These are phyloP conservation scores for Neolamprologus caudopunctatus DNA, from an alignment of 2,113 vertebrate genomes.

Conservation along the genomic window DNA sequence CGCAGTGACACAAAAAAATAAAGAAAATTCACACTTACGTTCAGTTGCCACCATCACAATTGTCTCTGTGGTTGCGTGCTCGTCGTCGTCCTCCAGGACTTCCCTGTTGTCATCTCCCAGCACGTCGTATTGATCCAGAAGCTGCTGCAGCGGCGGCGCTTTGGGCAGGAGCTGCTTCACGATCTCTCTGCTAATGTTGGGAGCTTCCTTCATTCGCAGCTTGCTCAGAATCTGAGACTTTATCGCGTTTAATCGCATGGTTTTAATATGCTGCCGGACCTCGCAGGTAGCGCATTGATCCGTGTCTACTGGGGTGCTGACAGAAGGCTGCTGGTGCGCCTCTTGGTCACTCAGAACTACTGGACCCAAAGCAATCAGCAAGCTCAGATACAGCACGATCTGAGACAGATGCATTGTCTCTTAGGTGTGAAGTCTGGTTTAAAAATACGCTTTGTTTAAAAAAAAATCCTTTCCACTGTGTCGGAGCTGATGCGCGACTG, in stretches of 20 bases:
- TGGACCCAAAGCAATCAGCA: conserved; percentile 78
- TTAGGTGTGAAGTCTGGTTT: background rate
- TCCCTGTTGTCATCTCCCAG: conserved; percentile 90
- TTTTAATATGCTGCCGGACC: conserved; percentile 91
- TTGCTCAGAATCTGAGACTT: conserved; percentile 98
- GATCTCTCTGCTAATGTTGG: conserved; percentile 94
- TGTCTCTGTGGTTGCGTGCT: conserved; percentile 90
- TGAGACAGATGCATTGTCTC: conserved; percentile 82
- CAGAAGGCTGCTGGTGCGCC: conserved; percentile 71
- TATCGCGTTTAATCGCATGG: conserved; percentile 91
- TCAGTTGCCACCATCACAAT: conserved; percentile 93
- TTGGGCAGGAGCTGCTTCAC: conserved; percentile 92
- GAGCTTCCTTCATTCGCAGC: conserved; percentile 92
- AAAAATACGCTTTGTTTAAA: background rate
- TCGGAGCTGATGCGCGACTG: conserved; percentile 19
- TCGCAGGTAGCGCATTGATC: conserved; percentile 87
- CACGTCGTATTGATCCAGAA: conserved; percentile 97
- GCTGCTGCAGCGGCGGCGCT: conserved; percentile 91
- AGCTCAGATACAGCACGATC: conserved; percentile 74
- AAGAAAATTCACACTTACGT: conserved; percentile 72
- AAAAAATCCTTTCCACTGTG: background rate
- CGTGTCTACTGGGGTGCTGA: conserved; percentile 73
- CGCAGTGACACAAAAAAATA: background rate
- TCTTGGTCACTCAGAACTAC: conserved; percentile 77
- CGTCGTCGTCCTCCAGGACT: conserved; percentile 89